A percentile compares a stretch with the other conserved stretches of the same genome.
Conservation (phyloP, 2,113 vertebrate species). For the Brienomyrus brachyistius region DNA sequence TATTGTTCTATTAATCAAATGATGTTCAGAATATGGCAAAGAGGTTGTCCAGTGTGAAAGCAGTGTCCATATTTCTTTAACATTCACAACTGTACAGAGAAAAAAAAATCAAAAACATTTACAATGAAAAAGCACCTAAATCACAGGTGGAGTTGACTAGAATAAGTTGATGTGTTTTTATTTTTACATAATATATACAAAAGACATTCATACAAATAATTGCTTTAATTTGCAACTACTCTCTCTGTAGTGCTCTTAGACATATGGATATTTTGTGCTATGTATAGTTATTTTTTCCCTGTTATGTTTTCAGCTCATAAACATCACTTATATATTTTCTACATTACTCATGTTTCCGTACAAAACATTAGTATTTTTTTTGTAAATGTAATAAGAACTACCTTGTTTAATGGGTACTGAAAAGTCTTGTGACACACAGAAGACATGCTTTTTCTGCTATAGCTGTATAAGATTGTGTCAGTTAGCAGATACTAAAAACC, state of each 20-base stretch:
- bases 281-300: constrained; percentile 35
- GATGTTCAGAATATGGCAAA: neutral
- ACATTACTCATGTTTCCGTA: constrained; percentile 36
- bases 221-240: constrained; percentile 53
- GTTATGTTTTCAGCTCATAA: neutral
- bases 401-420: constrained; percentile 25
- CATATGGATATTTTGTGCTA: constrained; percentile 44
- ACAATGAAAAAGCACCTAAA: neutral
- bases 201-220: constrained; percentile 54
- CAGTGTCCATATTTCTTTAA: neutral
- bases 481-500: constrained; percentile 2
- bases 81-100: neutral
- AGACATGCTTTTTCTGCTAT: neutral
- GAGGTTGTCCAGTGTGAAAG: neutral
- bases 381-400: constrained; percentile 36
- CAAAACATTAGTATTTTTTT: constrained; percentile 49
- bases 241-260: constrained; percentile 47
- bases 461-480: constrained; percentile 22
- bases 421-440: constrained; percentile 20
- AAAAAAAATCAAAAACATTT: neutral
- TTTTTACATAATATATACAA: constrained; percentile 65
- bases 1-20: neutral
- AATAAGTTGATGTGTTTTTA: constrained; percentile 40
- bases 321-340: constrained; percentile 25
- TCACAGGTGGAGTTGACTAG: constrained; percentile 24